Evolutionary conservation across 2,888 invertebrate genomes (phyloP), one percentile per base, ranked within the genome.

Genomic region (Scaptodrosophila latifasciaeformis): DNA sequence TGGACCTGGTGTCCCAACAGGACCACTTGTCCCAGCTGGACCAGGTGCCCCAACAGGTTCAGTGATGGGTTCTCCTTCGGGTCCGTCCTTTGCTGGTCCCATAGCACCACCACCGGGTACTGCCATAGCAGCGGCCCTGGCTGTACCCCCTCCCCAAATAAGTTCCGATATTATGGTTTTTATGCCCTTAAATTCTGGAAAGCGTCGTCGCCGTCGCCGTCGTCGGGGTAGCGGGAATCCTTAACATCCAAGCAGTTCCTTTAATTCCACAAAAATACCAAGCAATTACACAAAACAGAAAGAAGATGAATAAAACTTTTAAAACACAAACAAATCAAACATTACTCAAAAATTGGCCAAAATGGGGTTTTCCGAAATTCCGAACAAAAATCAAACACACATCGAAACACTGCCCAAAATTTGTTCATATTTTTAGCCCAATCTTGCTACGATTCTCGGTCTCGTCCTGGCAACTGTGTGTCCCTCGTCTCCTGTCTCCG

Each of bases 401-500:
- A 21, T 39, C n/a, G n/a, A n/a, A n/a, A n/a, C n/a, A n/a, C n/a
- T n/a, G n/a, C n/a, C n/a, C n/a, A n/a, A n/a, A n/a, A n/a, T n/a
- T n/a, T 59, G 54, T 24, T 55, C 54, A 21, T 51, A 30, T 34
- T 67, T 80, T 30, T 63, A 85, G 85, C 78, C 37, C 74, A 82
- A 60, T 65, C 55, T 40, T 92, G 91, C 72, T 70, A 72, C 10
- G 90, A 89, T 34, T 89, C 89, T 1, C 81, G 85, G 13, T 84
- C 85, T 17, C 84, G 85, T 51, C 58, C 65, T 1, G 92, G 92
- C 2, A 65, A 57, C 9, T 92, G 92, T 67, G 76, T 88, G 2
- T 87, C 87, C 40, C 86, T 92, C n/a, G 84, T 83, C 52, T 66
- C 80, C 4, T 92, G 92, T 66, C 81, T 85, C 0, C 78, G 84